These are phyloP conservation scores for Porites divaricata DNA, from an alignment of 92 coral and sea anemone species.

Conservation along the genomic window DNA sequence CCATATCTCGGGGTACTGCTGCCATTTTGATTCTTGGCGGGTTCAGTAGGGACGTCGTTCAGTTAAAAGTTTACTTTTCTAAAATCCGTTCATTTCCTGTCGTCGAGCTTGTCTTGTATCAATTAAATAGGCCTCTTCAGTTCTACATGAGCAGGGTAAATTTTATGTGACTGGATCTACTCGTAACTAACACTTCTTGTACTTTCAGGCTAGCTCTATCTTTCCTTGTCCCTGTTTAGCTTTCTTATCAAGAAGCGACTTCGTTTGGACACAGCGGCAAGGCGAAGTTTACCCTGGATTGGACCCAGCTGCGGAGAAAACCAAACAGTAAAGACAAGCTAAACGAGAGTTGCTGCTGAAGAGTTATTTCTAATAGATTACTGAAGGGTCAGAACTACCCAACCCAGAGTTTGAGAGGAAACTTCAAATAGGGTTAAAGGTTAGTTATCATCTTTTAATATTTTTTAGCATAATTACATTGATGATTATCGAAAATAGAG, in stretches of 20 bases:
- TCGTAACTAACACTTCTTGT: neutral
- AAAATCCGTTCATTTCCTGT: neutral
- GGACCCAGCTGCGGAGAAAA: constrained; percentile 10
- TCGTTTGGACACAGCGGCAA: constrained; percentile 15
- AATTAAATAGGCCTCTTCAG: constrained; percentile 9
- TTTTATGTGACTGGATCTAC: constrained; percentile 5
- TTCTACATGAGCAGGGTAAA: constrained; percentile 2
- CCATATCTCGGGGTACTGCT: too few species aligned
- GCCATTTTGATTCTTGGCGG: neutral
- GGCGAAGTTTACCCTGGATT: constrained; percentile 27
- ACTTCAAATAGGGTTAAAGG: too few species aligned
- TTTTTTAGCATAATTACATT: too few species aligned
- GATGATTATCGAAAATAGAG: too few species aligned
- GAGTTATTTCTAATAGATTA: neutral
- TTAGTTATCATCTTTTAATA: too few species aligned
- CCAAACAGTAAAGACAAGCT: neutral
- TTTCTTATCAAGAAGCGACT: constrained; percentile 4
- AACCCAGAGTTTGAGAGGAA: too few species aligned
- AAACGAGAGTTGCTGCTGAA: neutral
- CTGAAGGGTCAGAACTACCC: too few species aligned
- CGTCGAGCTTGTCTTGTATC: neutral
- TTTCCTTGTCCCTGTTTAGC: neutral
- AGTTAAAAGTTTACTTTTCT: neutral
- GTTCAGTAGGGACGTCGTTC: neutral
- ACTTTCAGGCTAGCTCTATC: constrained; percentile 19